Conservation (phyloP, 2,888 invertebrate species). For the Mimumesa dahlbomi region DNA sequence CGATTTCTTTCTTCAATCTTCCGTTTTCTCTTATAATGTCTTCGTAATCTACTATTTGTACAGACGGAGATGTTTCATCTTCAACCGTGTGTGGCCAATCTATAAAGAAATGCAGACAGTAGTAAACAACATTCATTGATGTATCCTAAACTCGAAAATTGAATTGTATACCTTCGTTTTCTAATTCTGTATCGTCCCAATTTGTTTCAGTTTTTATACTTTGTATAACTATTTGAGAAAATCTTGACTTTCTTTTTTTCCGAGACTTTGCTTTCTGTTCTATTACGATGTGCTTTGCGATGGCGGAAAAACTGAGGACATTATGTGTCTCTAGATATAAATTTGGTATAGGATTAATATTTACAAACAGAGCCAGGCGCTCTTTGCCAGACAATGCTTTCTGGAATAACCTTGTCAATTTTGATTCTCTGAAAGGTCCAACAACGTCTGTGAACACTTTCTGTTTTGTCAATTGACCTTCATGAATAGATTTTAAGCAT, state of each 20-base stretch:
- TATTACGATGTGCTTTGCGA: constrained; percentile 85
- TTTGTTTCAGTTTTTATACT: constrained; percentile 71
- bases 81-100: constrained; percentile 43
- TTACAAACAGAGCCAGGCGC: constrained; percentile 92
- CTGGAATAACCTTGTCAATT: constrained; percentile 93
- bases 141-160: too few species aligned
- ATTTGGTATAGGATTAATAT: constrained; percentile 89
- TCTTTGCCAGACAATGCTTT: constrained; percentile 89
- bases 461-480: constrained; percentile 71
- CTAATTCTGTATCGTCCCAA: constrained; percentile 70
- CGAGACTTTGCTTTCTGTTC: constrained; percentile 63
- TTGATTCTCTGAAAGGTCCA: constrained; percentile 90
- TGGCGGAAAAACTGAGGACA: constrained; percentile 92
- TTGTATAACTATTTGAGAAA: constrained; percentile 73
- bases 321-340: constrained; percentile 93
- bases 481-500: constrained; percentile 86
- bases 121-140: background rate
- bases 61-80: too few species aligned
- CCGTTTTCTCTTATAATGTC: constrained; percentile 71
- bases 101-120: background rate
- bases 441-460: constrained; percentile 69
- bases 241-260: constrained; percentile 67
- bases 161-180: constrained; percentile 42
- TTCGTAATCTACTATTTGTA: constrained; percentile 70
- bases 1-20: constrained; percentile 68